Evolutionary conservation across 2,888 invertebrate genomes (phyloP).

Genomic region (Phymatocera aterrima): DNA sequence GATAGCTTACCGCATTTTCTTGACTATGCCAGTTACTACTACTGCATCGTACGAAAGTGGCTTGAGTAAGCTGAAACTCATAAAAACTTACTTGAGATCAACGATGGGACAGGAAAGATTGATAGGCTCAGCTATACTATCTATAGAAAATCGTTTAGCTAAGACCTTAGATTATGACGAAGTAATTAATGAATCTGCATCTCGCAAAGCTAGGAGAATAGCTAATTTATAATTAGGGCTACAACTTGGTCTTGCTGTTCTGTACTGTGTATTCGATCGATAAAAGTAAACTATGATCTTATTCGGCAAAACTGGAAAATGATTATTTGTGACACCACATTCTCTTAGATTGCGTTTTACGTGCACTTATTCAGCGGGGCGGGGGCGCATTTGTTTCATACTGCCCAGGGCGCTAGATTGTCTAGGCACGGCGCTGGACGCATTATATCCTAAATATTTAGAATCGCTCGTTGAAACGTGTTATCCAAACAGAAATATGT

Average conservation of each 20-base stretch:
- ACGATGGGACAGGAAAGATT: slow-evolving; percentile 41
- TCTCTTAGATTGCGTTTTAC: neutral
- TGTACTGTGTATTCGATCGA: slow-evolving; percentile 6
- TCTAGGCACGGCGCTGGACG: neutral
- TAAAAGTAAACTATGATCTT: slow-evolving; percentile 1
- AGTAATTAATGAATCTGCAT: neutral
- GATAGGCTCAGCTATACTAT: slow-evolving; percentile 48
- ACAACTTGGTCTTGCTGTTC: neutral
- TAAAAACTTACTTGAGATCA: slow-evolving; percentile 43
- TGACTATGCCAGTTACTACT: slow-evolving; percentile 1
- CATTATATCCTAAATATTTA: neutral
- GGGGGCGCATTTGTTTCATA: slow-evolving; percentile 12
- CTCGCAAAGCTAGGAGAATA: neutral
- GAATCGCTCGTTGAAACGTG: neutral
- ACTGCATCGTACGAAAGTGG: slow-evolving; percentile 35
- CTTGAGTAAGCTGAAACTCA: slow-evolving; percentile 43
- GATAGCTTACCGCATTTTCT: slow-evolving; percentile 8
- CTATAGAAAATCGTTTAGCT: slow-evolving; percentile 49
- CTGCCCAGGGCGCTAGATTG: neutral
- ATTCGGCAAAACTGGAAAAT: slow-evolving; percentile 3
- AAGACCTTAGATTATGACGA: slow-evolving; percentile 48
- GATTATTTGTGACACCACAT: slow-evolving; percentile 9
- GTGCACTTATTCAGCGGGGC: neutral
- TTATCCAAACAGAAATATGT: neutral
- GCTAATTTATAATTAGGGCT: neutral